Percentiles rank a stretch among this genome's conserved stretches.
Conservation (phyloP, 2,888 invertebrate species). For the Cinara cedri region DNA sequence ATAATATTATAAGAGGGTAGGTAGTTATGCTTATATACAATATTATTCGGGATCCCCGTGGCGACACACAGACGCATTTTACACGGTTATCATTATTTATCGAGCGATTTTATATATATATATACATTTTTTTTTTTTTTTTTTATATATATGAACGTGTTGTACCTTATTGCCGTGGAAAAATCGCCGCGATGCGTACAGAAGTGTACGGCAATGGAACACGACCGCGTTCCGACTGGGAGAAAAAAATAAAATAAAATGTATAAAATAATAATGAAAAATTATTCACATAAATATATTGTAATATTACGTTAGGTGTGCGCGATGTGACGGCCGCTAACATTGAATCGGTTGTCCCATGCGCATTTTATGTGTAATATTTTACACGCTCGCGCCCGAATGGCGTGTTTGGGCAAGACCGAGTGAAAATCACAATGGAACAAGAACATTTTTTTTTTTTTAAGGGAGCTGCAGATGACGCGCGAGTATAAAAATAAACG, state of each 20-base stretch:
- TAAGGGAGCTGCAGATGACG: too few species aligned
- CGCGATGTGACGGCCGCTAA: background rate
- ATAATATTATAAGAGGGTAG: background rate
- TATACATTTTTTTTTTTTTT: background rate
- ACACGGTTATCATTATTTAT: conserved; percentile 34
- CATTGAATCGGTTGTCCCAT: too few species aligned
- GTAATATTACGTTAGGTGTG: too few species aligned
- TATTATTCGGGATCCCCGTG: conserved; percentile 38
- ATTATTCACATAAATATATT: background rate
- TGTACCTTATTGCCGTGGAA: background rate
- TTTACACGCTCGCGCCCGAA: too few species aligned
- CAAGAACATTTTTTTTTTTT: too few species aligned
- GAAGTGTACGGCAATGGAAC: background rate
- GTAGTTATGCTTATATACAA: background rate
- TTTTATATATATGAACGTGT: background rate
- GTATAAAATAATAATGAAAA: background rate
- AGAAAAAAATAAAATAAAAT: background rate
- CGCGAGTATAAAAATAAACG: too few species aligned
- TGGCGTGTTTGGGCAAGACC: too few species aligned
- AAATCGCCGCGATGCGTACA: background rate
- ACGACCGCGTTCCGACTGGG: background rate
- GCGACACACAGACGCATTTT: conserved; percentile 32
- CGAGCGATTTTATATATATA: conserved; percentile 15
- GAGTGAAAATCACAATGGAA: too few species aligned
- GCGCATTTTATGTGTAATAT: too few species aligned